A percentile compares a stretch with the other conserved stretches of the same genome.
Evolutionary conservation across 2,888 invertebrate species (phyloP).

Genomic region (Caprella mutica): DNA sequence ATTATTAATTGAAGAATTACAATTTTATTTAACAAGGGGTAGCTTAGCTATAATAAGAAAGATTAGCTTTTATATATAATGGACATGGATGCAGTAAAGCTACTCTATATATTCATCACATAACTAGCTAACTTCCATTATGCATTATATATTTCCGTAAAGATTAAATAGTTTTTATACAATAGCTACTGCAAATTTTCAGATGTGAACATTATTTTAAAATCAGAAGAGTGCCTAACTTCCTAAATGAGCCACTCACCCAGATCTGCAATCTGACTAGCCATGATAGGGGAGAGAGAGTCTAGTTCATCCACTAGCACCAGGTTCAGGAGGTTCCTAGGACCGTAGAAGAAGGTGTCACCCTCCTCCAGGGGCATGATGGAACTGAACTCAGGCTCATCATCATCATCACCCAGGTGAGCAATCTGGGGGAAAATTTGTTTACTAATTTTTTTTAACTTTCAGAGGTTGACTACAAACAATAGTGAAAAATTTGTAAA

Average conservation of each 20-base stretch:
- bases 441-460: too few species aligned
- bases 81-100: too few species aligned
- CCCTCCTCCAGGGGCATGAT: constrained; percentile 97
- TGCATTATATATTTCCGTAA: too few species aligned
- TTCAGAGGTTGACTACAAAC: too few species aligned
- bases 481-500: not conserved
- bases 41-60: too few species aligned
- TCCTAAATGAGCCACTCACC: constrained; percentile 37
- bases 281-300: constrained; percentile 81
- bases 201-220: too few species aligned
- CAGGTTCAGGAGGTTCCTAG: constrained; percentile 80
- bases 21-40: too few species aligned
- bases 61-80: not conserved
- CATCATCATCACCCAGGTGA: constrained; percentile 97
- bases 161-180: too few species aligned
- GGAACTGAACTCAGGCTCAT: constrained; percentile 96
- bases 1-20: too few species aligned
- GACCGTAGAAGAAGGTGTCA: constrained; percentile 97
- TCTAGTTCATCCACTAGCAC: constrained; percentile 95
- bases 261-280: constrained; percentile 74
- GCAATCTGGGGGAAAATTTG: constrained; percentile 52
- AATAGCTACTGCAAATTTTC: too few species aligned
- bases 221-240: not conserved
- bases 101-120: not conserved
- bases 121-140: not conserved